phyloP scores from a whole-genome alignment of 2,888 invertebrate species.

The Papilio protenor region DNA sequence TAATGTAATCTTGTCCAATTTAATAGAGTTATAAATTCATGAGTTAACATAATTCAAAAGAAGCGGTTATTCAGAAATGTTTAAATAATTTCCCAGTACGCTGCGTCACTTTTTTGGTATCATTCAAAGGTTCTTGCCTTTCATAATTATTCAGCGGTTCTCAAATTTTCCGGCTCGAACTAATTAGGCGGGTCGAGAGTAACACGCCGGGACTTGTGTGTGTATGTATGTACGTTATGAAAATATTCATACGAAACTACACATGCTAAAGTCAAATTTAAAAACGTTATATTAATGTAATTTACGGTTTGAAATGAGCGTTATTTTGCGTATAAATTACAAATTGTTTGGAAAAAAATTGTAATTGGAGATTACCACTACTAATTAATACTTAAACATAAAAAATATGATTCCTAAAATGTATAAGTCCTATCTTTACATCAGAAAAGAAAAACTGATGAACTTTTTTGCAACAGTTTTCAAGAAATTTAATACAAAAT shows the following conservation, averaged over 20 bases:
- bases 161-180: conserved; percentile 53
- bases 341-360: background rate
- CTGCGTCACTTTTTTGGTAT: conserved; percentile 40
- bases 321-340: background rate
- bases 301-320: background rate
- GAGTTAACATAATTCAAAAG: background rate
- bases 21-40: background rate
- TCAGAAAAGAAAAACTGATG: too few relatives aligned
- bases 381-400: background rate
- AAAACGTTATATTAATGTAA: background rate
- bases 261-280: background rate
- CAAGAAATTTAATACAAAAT: background rate
- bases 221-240: conserved; percentile 11
- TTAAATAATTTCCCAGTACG: conserved; percentile 32
- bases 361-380: background rate
- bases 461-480: too few relatives aligned
- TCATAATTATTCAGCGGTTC: conserved; percentile 66
- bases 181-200: conserved; percentile 51
- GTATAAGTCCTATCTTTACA: background rate
- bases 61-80: conserved; percentile 13
- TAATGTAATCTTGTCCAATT: background rate
- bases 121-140: conserved; percentile 47
- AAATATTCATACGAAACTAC: background rate
- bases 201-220: conserved; percentile 4
- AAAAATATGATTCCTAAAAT: too few relatives aligned